Evolutionary conservation across 1,140 invertebrate species (phyloP).

Genomic region (Brachionus asplanchnoidis): DNA sequence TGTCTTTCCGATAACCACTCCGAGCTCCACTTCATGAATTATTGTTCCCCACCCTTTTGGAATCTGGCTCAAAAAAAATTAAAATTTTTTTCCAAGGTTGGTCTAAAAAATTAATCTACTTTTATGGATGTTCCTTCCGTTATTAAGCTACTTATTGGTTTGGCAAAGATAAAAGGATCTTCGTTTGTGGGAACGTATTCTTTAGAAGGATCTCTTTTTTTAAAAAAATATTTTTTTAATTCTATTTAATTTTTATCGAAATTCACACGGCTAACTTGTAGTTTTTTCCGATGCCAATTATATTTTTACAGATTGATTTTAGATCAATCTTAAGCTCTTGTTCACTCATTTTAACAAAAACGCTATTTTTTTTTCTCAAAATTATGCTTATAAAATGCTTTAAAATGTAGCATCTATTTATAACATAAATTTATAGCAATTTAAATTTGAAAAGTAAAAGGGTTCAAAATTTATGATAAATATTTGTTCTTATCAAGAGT

Average conservation of each 20-base stretch:
- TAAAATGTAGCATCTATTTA: background rate
- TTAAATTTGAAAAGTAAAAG: background rate
- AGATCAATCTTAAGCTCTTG: constrained; percentile 7
- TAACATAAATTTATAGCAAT: background rate
- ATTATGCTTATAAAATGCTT: background rate
- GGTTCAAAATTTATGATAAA: background rate
- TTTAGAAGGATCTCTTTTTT: constrained; percentile 27
- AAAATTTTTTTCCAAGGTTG: background rate
- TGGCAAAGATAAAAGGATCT: constrained; percentile 35
- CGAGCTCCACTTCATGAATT: constrained; percentile 75
- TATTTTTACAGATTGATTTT: constrained; percentile 33
- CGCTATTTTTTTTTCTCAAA: background rate
- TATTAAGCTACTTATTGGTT: constrained; percentile 7
- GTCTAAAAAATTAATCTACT: background rate
- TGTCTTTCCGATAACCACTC: constrained; percentile 66
- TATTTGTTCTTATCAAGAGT: too few species aligned
- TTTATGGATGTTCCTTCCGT: constrained; percentile 18
- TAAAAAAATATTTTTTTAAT: background rate
- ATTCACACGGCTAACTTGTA: background rate
- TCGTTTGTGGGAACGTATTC: background rate
- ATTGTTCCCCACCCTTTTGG: constrained; percentile 64
- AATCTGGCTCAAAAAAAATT: constrained; percentile 27
- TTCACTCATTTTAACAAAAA: constrained; percentile 4
- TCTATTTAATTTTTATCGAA: background rate
- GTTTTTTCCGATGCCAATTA: constrained; percentile 39